These are phyloP conservation scores for Neosilurus mollespiculum DNA, from an alignment of 2,797 vertebrate genomes.

Conservation along the genomic window DNA sequence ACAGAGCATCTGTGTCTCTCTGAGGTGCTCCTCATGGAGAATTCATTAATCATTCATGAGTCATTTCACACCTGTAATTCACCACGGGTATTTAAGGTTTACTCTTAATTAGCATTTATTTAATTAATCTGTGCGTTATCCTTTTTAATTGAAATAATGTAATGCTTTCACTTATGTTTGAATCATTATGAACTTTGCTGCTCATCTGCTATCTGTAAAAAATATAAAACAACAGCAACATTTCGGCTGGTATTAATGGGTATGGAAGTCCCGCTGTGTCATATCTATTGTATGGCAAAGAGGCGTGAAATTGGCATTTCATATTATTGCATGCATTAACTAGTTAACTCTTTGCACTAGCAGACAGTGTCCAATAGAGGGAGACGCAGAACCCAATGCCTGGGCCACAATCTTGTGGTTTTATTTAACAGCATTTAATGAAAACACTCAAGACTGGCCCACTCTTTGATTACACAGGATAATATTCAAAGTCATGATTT, in stretches of 20 bases:
- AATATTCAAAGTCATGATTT: constrained; percentile 40
- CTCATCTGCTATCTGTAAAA: constrained; percentile 2
- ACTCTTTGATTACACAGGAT: constrained; percentile 44
- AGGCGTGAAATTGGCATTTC: constrained; percentile 34
- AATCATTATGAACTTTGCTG: neutral
- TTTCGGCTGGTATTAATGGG: constrained; percentile 18
- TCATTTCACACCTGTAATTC: constrained; percentile 39
- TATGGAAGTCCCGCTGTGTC: constrained; percentile 15
- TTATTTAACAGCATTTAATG: constrained; percentile 51
- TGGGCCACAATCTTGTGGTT: constrained; percentile 21
- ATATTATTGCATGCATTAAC: constrained; percentile 36
- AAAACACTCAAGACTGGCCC: constrained; percentile 25
- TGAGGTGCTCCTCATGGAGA: constrained; percentile 1
- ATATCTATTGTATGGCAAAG: constrained; percentile 17
- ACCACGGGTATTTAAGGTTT: constrained; percentile 31
- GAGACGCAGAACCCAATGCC: constrained; percentile 62
- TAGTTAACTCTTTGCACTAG: constrained; percentile 23
- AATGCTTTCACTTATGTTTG: neutral
- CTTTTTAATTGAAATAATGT: neutral
- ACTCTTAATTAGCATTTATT: constrained; percentile 3
- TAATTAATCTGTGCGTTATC: constrained; percentile 14
- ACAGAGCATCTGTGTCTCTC: constrained; percentile 7
- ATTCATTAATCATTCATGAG: constrained; percentile 23
- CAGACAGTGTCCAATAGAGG: constrained; percentile 68
- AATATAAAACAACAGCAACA: constrained; percentile 12